These are phyloP conservation scores for Epicauta chinensis DNA, from an alignment of 1,140 invertebrate species.

Conservation along the genomic window DNA sequence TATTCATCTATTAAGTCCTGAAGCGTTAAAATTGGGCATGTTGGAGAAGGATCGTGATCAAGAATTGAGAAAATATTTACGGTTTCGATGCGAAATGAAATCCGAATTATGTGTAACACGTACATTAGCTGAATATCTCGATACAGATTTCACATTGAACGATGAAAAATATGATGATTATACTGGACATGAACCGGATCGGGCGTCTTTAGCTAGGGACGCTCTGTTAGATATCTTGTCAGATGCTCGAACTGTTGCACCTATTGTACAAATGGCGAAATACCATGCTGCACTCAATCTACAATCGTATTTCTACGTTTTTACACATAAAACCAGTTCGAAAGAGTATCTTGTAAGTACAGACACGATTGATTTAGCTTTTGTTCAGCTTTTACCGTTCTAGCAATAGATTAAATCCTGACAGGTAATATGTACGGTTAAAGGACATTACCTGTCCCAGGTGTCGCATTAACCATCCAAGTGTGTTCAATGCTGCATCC, in stretches of 20 bases:
- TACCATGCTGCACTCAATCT: constrained; percentile 67
- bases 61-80: constrained; percentile 69
- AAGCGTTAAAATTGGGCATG: constrained; percentile 73
- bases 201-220: constrained; percentile 52
- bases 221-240: constrained; percentile 79
- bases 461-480: constrained; percentile 27
- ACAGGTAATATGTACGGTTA: constrained; percentile 23
- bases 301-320: constrained; percentile 83
- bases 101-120: constrained; percentile 56
- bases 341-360: constrained; percentile 63
- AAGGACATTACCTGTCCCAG: constrained; percentile 30
- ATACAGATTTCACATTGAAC: constrained; percentile 13
- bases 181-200: constrained; percentile 44
- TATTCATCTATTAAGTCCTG: constrained; percentile 70
- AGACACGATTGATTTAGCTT: background rate
- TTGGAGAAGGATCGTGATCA: constrained; percentile 69
- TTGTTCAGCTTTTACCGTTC: background rate
- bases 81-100: constrained; percentile 55
- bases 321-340: constrained; percentile 71
- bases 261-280: constrained; percentile 63
- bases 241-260: constrained; percentile 75
- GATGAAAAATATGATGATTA: constrained; percentile 9
- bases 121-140: constrained; percentile 58
- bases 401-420: constrained; percentile 5
- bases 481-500: constrained; percentile 15